Evolutionary conservation across 2,797 vertebrate genomes (phyloP).

Genomic region (Sebastes umbrosus): DNA sequence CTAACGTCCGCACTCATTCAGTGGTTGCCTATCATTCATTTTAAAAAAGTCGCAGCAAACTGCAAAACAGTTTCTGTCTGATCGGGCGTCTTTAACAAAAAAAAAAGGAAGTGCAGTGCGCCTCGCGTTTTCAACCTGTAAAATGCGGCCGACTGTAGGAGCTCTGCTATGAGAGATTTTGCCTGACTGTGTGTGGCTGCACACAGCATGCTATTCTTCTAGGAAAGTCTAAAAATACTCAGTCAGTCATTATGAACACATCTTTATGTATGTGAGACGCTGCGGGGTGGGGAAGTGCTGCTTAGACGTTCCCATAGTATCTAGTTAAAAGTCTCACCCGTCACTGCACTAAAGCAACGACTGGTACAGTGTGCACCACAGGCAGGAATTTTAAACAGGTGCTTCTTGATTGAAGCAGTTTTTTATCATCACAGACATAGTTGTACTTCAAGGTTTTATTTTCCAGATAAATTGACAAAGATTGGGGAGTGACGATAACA

Average conservation of each 20-base stretch:
- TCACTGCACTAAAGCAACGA: constrained; percentile 20
- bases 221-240: constrained; percentile 54
- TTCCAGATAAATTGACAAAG: neutral
- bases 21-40: neutral
- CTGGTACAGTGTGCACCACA: neutral
- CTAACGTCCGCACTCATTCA: neutral
- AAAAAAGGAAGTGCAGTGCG: no score
- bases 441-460: neutral
- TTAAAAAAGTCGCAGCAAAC: no score
- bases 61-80: no score
- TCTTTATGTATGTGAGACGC: constrained; percentile 46
- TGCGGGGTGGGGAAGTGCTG: constrained; percentile 3
- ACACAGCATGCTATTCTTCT: neutral
- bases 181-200: neutral
- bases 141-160: neutral
- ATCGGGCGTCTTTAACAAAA: no score
- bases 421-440: constrained; percentile 12
- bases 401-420: constrained; percentile 22
- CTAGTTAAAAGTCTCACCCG: constrained; percentile 43
- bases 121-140: neutral
- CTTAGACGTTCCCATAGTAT: constrained; percentile 18
- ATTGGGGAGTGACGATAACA: neutral
- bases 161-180: neutral
- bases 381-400: constrained; percentile 37
- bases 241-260: constrained; percentile 39